These are phyloP conservation scores for Daphoenositta chrysoptera DNA, from an alignment of 2,113 vertebrate genomes.

Conservation along the genomic window DNA sequence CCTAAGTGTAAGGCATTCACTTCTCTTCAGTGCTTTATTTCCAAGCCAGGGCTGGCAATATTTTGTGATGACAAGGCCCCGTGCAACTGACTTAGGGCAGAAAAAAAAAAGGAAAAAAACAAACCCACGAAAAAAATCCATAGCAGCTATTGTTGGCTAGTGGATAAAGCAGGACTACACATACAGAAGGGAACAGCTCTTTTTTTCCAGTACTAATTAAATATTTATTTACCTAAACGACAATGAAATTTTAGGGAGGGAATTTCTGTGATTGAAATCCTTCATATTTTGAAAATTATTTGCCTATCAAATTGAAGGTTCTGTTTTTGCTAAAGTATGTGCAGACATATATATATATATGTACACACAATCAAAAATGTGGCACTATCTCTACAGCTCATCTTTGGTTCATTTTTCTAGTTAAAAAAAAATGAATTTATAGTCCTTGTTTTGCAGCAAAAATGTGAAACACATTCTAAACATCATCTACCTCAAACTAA, in stretches of 20 bases:
- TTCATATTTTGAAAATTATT: not conserved
- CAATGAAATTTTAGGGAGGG: not conserved
- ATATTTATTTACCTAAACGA: not conserved
- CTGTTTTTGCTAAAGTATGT: not conserved
- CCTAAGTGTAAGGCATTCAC: not conserved
- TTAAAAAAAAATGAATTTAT: not conserved
- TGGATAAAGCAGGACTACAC: not conserved
- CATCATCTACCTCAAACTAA: not conserved
- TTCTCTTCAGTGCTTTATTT: not conserved
- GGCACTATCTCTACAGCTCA: not conserved
- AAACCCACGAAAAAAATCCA: not conserved
- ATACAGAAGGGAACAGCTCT: not conserved
- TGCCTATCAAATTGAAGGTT: not conserved
- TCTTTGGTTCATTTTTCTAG: not conserved
- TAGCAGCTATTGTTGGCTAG: not conserved
- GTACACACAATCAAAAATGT: not conserved
- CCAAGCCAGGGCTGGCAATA: not conserved
- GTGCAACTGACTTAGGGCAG: not conserved
- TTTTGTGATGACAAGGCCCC: accelerated
- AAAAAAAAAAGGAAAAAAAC: not conserved
- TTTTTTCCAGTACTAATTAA: not conserved
- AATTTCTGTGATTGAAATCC: not conserved
- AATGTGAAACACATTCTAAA: not conserved
- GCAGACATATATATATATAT: no score
- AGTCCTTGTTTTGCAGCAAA: not conserved